phyloP scores from a whole-genome alignment of 2,797 vertebrate genomes.

The Poeciliopsis paucimaculata region DNA sequence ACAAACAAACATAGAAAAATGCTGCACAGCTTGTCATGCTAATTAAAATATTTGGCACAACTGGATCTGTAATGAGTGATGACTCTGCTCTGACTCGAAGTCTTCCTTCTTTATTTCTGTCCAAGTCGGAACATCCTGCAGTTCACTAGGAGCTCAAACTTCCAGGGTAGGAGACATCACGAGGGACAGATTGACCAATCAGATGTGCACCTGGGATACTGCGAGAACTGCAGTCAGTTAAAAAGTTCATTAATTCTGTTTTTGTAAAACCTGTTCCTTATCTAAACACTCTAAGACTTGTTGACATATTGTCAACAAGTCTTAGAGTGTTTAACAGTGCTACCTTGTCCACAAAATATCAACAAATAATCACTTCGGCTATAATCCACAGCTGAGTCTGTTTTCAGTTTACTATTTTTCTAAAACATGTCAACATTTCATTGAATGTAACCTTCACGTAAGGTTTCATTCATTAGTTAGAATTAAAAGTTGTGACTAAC shows the following conservation, averaged over 20 bases:
- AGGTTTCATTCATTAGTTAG: neutral
- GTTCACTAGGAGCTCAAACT: neutral
- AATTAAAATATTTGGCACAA: neutral
- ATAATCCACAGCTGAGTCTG: neutral
- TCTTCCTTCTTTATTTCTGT: neutral
- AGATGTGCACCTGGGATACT: neutral
- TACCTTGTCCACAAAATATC: neutral
- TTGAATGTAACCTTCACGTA: neutral
- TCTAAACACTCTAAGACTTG: no score
- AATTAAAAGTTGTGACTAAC: neutral
- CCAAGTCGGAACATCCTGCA: neutral
- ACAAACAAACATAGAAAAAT: neutral
- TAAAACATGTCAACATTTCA: neutral
- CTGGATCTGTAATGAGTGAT: neutral
- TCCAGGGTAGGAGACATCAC: neutral
- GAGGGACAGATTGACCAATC: neutral
- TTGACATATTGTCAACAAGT: neutral
- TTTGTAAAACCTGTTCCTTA: neutral
- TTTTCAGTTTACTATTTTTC: neutral
- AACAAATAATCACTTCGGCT: neutral
- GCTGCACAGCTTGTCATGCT: neutral
- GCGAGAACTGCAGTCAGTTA: neutral
- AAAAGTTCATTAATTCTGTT: neutral
- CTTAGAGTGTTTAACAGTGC: neutral
- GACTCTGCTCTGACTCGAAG: neutral